phyloP scores from a whole-genome alignment of 1,140 invertebrate species.

The Arion vulgaris region DNA sequence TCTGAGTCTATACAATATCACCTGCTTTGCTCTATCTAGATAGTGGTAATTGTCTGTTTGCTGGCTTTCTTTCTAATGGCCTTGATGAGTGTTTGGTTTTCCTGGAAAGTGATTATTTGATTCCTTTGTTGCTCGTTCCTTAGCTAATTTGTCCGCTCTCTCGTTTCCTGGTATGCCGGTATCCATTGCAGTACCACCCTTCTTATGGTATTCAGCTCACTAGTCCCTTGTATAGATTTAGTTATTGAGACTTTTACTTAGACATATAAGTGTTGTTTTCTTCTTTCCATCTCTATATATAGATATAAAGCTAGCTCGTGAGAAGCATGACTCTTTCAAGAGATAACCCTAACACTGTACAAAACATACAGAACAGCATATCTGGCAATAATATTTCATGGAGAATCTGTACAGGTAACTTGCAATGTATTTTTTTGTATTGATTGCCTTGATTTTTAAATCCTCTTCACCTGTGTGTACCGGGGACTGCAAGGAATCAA shows the following conservation, averaged over 20 bases:
- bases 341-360: background rate
- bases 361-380: conserved; percentile 18
- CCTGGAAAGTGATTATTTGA: background rate
- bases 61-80: no score
- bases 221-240: no score
- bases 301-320: conserved; percentile 9
- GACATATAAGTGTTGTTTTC: background rate
- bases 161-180: no score
- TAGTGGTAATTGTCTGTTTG: no score
- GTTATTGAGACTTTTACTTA: no score
- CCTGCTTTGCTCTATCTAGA: no score
- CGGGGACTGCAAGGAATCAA: no score
- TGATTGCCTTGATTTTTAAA: no score
- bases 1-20: no score
- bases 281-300: background rate
- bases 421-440: no score
- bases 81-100: no score
- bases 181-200: background rate
- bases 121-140: background rate
- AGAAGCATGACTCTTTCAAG: background rate
- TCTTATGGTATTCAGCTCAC: background rate
- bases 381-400: background rate
- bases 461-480: no score
- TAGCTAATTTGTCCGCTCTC: background rate
- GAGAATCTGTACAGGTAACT: conserved; percentile 25